These are phyloP conservation scores for Cosmia trapezina DNA, from an alignment of 2,888 invertebrate genomes.

Conservation along the genomic window DNA sequence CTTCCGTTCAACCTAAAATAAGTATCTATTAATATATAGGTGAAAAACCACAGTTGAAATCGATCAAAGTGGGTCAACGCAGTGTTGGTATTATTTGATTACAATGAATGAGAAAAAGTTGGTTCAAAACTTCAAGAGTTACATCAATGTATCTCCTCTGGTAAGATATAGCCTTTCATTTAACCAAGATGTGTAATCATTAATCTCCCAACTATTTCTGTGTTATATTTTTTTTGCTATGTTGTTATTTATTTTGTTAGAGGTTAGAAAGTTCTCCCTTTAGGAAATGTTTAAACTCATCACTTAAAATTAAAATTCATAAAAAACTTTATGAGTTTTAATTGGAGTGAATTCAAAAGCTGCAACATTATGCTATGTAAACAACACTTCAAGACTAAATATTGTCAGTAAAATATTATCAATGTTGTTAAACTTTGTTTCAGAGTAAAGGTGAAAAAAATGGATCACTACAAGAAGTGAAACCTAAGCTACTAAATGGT, in stretches of 20 bases:
- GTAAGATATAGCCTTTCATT: slow-evolving; percentile 67
- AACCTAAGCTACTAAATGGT: slow-evolving; percentile 90
- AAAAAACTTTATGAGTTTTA: neutral
- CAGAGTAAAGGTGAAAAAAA: slow-evolving; percentile 89
- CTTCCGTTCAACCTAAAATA: slow-evolving; percentile 67
- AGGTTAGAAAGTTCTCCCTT: slow-evolving; percentile 54
- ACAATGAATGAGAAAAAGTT: slow-evolving; percentile 90
- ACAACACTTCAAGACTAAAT: slow-evolving; percentile 9
- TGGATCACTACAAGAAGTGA: slow-evolving; percentile 87
- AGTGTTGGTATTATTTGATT: slow-evolving; percentile 75
- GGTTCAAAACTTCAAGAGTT: slow-evolving; percentile 90
- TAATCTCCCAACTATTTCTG: neutral
- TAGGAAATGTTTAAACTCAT: neutral
- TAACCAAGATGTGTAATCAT: neutral
- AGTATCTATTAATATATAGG: slow-evolving; percentile 59
- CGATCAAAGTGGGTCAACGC: slow-evolving; percentile 80
- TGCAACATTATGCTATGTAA: slow-evolving; percentile 3
- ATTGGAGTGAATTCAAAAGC: neutral
- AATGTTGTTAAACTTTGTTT: slow-evolving; percentile 61
- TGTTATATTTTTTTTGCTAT: slow-evolving; percentile 9
- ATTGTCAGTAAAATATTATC: slow-evolving; percentile 4
- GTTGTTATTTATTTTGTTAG: slow-evolving; percentile 47
- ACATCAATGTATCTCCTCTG: slow-evolving; percentile 87
- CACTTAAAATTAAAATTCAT: neutral
- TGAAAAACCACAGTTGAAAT: slow-evolving; percentile 65